Conservation (phyloP, 2,888 invertebrate species). For the Limenitis camilla region DNA sequence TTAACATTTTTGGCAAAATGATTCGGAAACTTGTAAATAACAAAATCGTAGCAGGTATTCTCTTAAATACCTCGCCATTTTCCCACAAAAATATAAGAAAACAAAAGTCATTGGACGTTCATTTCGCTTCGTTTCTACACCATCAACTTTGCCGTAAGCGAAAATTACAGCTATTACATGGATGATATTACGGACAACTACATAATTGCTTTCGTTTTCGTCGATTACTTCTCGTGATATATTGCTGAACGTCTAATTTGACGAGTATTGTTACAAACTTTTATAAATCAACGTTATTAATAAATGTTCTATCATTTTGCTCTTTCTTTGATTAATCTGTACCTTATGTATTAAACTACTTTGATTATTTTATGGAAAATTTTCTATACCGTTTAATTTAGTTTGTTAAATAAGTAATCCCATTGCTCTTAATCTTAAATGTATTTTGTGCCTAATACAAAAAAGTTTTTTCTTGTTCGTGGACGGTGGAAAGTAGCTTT, state of each 20-base stretch:
- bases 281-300: too few relatives aligned
- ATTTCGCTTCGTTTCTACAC: slow-evolving; percentile 59
- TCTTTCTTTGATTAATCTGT: too few relatives aligned
- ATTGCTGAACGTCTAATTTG: background rate
- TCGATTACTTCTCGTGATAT: slow-evolving; percentile 2
- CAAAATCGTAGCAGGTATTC: background rate
- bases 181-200: slow-evolving; percentile 14
- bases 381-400: too few relatives aligned
- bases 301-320: too few relatives aligned
- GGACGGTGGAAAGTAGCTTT: too few relatives aligned
- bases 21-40: background rate
- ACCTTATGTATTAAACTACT: too few relatives aligned
- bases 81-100: slow-evolving; percentile 56
- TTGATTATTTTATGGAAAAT: too few relatives aligned
- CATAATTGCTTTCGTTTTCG: slow-evolving; percentile 9
- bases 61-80: slow-evolving; percentile 40
- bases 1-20: background rate
- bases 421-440: too few relatives aligned
- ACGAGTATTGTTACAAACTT: background rate
- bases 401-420: too few relatives aligned
- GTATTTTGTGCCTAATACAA: too few relatives aligned
- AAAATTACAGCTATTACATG: slow-evolving; percentile 28
- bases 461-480: too few relatives aligned
- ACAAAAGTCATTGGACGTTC: slow-evolving; percentile 65
- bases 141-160: slow-evolving; percentile 55